Conservation (phyloP, 2,113 vertebrate genomes). For the Buteo buteo region DNA sequence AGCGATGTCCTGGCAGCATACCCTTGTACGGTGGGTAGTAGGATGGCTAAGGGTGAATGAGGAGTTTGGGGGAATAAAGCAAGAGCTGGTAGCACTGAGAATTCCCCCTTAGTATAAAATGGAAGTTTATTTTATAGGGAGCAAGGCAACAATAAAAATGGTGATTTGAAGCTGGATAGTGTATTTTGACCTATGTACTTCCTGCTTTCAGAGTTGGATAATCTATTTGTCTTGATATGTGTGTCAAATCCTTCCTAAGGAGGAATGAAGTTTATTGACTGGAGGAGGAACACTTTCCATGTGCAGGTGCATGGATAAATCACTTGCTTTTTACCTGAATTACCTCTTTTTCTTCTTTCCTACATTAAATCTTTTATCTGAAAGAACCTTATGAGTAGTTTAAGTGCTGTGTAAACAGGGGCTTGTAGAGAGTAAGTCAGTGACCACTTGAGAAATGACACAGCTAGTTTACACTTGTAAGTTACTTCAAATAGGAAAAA, state of each 20-base stretch:
- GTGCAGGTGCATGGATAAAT: not conserved
- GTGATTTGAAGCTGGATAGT: not conserved
- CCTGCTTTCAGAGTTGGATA: not conserved
- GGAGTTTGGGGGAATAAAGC: not conserved
- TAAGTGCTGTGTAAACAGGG: not conserved
- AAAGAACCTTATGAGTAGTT: not conserved
- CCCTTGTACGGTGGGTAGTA: not conserved
- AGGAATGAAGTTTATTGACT: not conserved
- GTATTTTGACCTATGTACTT: not conserved
- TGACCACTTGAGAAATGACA: not conserved
- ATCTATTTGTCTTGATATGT: not conserved
- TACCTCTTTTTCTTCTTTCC: not conserved
- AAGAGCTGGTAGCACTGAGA: not conserved
- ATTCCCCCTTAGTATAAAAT: not conserved
- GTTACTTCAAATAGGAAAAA: not conserved
- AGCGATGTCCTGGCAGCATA: not conserved
- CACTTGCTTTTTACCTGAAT: not conserved
- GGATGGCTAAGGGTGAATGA: not conserved
- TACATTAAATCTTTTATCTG: not conserved
- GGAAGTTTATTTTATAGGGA: not conserved
- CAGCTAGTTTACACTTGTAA: not conserved
- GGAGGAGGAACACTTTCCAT: accelerated
- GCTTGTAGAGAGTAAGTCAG: not conserved
- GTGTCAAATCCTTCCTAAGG: not conserved
- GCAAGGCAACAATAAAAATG: not conserved